A percentile compares a stretch with the other conserved stretches of the same genome.
These are phyloP conservation scores for Stenichneumon culpator DNA, from an alignment of 2,888 invertebrate species.

Conservation along the genomic window DNA sequence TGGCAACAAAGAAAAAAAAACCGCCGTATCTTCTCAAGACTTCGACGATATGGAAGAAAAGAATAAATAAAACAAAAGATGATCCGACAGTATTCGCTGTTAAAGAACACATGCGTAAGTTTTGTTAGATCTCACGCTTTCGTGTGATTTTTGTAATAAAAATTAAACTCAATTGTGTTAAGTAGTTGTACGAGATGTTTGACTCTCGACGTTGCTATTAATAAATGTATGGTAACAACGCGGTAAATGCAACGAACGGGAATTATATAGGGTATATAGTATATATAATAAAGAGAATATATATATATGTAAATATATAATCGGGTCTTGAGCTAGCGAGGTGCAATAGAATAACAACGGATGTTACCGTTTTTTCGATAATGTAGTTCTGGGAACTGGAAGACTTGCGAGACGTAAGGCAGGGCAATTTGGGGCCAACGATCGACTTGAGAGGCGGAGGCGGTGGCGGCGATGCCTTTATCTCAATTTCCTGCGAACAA, in stretches of 20 bases:
- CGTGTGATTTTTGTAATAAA: slow-evolving; percentile 65
- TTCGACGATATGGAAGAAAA: slow-evolving; percentile 33
- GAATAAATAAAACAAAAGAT: slow-evolving; percentile 36
- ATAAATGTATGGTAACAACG: slow-evolving; percentile 72
- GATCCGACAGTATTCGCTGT: slow-evolving; percentile 53
- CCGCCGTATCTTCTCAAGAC: slow-evolving; percentile 18
- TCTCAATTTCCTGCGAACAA: slow-evolving; percentile 84
- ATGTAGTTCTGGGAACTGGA: slow-evolving; percentile 84
- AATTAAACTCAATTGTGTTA: slow-evolving; percentile 57
- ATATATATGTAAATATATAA: slow-evolving; percentile 52
- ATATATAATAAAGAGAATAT: slow-evolving; percentile 44
- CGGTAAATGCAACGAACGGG: slow-evolving; percentile 72
- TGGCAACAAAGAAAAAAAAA: slow-evolving; percentile 41
- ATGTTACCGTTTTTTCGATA: slow-evolving; percentile 84
- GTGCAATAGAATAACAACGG: slow-evolving; percentile 78
- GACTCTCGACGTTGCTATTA: slow-evolving; percentile 58
- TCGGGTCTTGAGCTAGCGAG: slow-evolving; percentile 74
- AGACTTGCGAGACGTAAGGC: slow-evolving; percentile 83
- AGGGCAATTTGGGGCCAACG: slow-evolving; percentile 84
- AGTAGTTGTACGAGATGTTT: slow-evolving; percentile 44
- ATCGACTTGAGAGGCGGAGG: slow-evolving; percentile 83
- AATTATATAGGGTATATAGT: slow-evolving; percentile 63
- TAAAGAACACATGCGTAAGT: slow-evolving; percentile 75
- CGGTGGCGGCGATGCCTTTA: slow-evolving; percentile 82
- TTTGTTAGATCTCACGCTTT: slow-evolving; percentile 76